These are phyloP conservation scores for Nasonia giraulti DNA, from an alignment of 1,140 invertebrate species.

Conservation along the genomic window DNA sequence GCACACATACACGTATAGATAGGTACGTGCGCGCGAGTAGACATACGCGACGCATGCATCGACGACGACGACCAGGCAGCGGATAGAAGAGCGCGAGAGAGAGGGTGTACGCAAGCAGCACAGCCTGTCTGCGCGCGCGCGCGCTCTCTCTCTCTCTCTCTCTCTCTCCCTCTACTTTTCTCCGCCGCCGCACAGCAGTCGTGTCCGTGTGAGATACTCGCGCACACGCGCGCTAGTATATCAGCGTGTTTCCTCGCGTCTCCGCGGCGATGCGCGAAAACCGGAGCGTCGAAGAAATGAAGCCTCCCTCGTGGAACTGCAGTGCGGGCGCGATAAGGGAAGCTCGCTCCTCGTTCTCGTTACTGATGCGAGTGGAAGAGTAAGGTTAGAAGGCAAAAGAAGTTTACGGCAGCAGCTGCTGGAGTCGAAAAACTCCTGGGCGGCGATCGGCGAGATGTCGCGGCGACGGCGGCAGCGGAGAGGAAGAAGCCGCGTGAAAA, in stretches of 20 bases:
- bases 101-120: not conserved
- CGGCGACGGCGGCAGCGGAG: not conserved
- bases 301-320: not conserved
- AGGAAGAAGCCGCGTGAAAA: conserved; percentile 23
- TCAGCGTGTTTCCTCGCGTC: conserved; percentile 36
- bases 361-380: conserved; percentile 13
- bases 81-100: not conserved
- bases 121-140: not conserved
- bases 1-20: not conserved
- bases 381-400: conserved; percentile 40
- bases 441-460: not conserved
- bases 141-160: too few relatives aligned
- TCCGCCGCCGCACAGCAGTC: not conserved
- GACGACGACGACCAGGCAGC: conserved; percentile 8
- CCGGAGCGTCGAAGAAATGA: conserved; percentile 15
- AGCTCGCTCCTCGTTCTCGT: not conserved
- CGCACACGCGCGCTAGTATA: not conserved
- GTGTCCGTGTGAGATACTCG: conserved; percentile 2
- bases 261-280: not conserved
- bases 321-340: not conserved
- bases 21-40: not conserved
- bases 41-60: conserved; percentile 36
- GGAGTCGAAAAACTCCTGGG: not conserved
- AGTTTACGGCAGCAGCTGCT: conserved; percentile 18
- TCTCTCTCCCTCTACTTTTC: not conserved